phyloP scores from a whole-genome alignment of 2,797 vertebrate genomes.

The Heliangelus exortis region DNA sequence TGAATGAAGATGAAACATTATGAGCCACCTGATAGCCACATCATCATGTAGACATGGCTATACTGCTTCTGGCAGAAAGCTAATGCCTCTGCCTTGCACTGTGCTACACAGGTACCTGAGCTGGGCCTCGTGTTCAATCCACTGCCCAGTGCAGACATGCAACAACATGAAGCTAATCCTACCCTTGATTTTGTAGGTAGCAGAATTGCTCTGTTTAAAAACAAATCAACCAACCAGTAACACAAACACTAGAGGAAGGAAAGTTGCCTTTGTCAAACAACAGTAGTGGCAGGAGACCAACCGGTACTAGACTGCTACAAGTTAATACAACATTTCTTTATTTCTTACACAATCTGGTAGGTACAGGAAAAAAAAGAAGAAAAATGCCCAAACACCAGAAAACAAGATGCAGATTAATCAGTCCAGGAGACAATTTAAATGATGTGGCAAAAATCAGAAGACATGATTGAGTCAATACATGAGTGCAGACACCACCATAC shows the following conservation, averaged over 20 bases:
- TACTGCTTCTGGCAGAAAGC: background rate
- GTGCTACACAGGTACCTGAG: background rate
- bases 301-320: background rate
- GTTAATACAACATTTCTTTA: background rate
- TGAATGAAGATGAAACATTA: background rate
- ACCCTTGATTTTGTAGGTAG: background rate
- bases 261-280: background rate
- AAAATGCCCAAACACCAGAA: background rate
- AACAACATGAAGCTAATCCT: background rate
- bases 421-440: background rate
- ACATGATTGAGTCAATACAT: background rate
- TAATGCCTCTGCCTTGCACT: background rate
- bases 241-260: background rate
- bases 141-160: rapidly evolving
- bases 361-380: background rate
- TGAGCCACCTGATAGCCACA: background rate
- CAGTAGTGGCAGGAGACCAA: background rate
- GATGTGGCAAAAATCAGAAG: background rate
- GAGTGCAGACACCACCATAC: background rate
- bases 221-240: background rate
- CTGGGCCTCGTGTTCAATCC: rapidly evolving
- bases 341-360: background rate
- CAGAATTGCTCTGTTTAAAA: background rate
- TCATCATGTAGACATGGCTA: background rate
- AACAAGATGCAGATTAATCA: background rate